Conservation (phyloP, 2,797 vertebrate species). For the Pangasius krempfi region DNA sequence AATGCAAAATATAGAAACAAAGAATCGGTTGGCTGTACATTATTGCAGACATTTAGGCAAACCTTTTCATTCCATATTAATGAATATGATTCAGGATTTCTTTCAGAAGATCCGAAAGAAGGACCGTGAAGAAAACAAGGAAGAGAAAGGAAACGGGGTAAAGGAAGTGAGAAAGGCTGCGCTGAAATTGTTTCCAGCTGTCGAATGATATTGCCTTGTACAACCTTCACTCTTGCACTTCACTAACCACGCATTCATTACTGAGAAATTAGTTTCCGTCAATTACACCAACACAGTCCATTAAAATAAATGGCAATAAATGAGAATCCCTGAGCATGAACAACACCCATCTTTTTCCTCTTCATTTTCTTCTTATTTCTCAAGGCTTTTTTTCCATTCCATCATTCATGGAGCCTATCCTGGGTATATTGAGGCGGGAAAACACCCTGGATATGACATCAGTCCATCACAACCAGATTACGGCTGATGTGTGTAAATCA, state of each 20-base stretch:
- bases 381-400: background rate
- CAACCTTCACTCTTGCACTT: background rate
- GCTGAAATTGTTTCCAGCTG: background rate
- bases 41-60: no score
- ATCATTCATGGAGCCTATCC: background rate
- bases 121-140: background rate
- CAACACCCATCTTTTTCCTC: background rate
- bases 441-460: background rate
- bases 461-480: background rate
- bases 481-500: background rate
- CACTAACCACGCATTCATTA: background rate
- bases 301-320: conserved; percentile 11
- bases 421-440: background rate
- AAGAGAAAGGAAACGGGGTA: background rate
- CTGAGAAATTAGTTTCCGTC: background rate
- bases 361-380: background rate
- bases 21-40: background rate
- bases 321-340: background rate
- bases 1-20: background rate
- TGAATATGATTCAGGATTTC: background rate
- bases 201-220: background rate
- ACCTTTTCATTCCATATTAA: background rate
- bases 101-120: background rate
- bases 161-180: background rate
- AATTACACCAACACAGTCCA: background rate